These are phyloP conservation scores for Semotilus atromaculatus DNA, from an alignment of 2,797 vertebrate species.

Conservation along the genomic window DNA sequence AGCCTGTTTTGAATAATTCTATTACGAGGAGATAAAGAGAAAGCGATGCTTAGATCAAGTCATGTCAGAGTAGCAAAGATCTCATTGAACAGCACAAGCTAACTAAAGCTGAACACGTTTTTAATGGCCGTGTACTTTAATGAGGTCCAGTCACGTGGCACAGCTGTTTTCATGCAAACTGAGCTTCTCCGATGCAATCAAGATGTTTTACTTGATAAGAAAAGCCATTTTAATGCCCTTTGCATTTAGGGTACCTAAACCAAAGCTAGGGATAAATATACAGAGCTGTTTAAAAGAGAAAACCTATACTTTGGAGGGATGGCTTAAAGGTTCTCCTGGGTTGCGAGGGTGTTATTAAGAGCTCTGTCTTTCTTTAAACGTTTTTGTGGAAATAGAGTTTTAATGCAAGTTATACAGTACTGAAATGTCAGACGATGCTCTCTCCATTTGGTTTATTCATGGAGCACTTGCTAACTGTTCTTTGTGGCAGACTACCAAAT, in stretches of 20 bases:
- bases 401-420: slow-evolving; percentile 15
- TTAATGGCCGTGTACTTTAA: slow-evolving; percentile 18
- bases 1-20: slow-evolving; percentile 54
- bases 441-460: not conserved
- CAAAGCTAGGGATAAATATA: not conserved
- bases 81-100: slow-evolving; percentile 13
- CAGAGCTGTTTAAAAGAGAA: not conserved
- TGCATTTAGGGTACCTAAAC: not conserved
- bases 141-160: not conserved
- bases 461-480: not conserved
- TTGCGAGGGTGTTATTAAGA: slow-evolving; percentile 36
- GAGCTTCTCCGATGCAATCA: not conserved
- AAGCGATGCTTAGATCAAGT: slow-evolving; percentile 35
- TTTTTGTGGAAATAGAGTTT: not conserved
- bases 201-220: not conserved
- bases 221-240: not conserved
- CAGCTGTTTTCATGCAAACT: not conserved
- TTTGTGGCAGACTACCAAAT: not conserved
- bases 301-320: slow-evolving; percentile 24
- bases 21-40: slow-evolving; percentile 47
- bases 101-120: slow-evolving; percentile 31
- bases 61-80: slow-evolving; percentile 25
- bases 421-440: not conserved
- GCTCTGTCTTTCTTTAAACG: slow-evolving; percentile 10
- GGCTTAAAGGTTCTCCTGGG: not conserved